Evolutionary conservation across 2,113 vertebrate species (phyloP).

Genomic region (Aptenodytes patagonicus): DNA sequence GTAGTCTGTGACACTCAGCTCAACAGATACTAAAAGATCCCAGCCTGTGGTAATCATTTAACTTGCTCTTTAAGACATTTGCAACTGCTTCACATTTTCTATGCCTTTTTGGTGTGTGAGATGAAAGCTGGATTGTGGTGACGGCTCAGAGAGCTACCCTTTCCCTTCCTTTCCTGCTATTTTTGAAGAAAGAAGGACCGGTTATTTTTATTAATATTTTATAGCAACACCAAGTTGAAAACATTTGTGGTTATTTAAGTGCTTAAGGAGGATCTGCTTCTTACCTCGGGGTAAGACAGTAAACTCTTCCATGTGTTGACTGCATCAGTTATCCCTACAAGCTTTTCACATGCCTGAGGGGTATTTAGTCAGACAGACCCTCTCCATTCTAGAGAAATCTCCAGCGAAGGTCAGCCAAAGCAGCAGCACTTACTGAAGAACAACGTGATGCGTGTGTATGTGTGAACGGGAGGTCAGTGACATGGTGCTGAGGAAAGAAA

Average conservation of each 20-base stretch:
- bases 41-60: neutral
- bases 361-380: neutral
- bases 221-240: constrained; percentile 17
- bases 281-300: constrained; percentile 33
- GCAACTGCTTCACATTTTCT: constrained; percentile 16
- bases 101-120: neutral
- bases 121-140: neutral
- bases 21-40: constrained; percentile 36
- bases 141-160: neutral
- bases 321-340: neutral
- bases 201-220: constrained; percentile 40
- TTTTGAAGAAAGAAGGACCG: neutral
- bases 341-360: neutral
- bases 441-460: neutral
- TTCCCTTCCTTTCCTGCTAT: neutral
- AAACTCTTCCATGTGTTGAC: constrained; percentile 33
- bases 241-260: constrained; percentile 56
- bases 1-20: neutral
- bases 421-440: neutral
- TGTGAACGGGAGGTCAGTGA: neutral
- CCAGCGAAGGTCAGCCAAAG: neutral
- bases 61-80: constrained; percentile 10
- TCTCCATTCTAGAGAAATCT: neutral
- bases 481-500: neutral
- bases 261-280: constrained; percentile 20